Conservation (phyloP, 1,140 invertebrate species). For the Berghia stephanieae region DNA sequence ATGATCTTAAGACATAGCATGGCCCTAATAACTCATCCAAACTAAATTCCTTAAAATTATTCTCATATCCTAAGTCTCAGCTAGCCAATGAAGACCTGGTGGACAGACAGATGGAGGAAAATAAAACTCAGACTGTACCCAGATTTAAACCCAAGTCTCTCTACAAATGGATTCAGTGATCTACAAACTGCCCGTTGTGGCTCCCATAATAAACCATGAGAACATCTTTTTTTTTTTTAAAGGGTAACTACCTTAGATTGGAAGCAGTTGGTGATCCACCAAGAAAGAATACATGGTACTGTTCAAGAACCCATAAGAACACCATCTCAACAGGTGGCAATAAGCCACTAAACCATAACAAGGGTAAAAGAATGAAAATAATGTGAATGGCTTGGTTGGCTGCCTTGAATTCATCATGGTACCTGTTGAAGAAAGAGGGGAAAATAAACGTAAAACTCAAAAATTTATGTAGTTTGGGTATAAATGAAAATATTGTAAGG, state of each 20-base stretch:
- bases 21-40: too few species aligned
- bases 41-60: too few species aligned
- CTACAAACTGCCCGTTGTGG: too few species aligned
- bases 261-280: constrained; percentile 66
- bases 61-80: too few species aligned
- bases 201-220: too few species aligned
- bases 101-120: too few species aligned
- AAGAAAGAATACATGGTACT: constrained; percentile 63
- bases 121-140: too few species aligned
- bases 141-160: too few species aligned
- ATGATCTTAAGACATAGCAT: too few species aligned
- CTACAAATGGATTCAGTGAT: too few species aligned
- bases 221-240: neutral
- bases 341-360: constrained; percentile 67
- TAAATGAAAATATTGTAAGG: neutral
- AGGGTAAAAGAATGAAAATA: constrained; percentile 62
- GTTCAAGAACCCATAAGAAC: constrained; percentile 67
- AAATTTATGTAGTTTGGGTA: neutral
- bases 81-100: too few species aligned
- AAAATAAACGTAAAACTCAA: neutral
- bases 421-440: constrained; percentile 44
- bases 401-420: constrained; percentile 44
- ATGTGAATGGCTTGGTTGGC: constrained; percentile 63
- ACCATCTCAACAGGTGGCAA: constrained; percentile 68
- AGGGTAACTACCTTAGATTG: constrained; percentile 52